A percentile compares a stretch with the other conserved stretches of the same genome.
phyloP scores from a whole-genome alignment of 2,113 vertebrate genomes.

The Trematomus loennbergii region DNA sequence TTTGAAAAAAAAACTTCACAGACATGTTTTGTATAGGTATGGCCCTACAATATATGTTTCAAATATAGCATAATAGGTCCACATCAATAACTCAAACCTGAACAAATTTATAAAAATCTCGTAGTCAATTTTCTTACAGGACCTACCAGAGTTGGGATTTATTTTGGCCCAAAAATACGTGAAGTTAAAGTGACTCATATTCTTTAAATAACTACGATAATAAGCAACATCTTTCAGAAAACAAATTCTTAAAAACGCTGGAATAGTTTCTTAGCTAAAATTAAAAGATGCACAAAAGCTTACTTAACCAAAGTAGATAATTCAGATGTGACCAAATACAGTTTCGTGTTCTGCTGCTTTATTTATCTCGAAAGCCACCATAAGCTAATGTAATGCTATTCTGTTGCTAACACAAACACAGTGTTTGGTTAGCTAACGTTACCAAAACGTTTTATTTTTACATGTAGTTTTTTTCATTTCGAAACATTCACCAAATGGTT shows the following conservation, averaged over 20 bases:
- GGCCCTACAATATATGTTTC: too few relatives aligned
- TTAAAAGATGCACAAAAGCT: not conserved
- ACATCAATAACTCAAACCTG: not conserved
- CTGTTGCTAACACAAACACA: not conserved
- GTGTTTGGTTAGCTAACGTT: not conserved
- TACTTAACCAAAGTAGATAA: not conserved
- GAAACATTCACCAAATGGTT: not conserved
- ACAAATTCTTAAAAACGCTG: not conserved
- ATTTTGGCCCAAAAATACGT: too few relatives aligned
- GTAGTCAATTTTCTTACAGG: not conserved
- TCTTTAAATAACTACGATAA: not conserved
- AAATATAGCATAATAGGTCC: too few relatives aligned
- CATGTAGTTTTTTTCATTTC: not conserved
- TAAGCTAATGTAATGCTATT: not conserved
- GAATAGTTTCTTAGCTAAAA: not conserved
- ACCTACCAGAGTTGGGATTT: not conserved
- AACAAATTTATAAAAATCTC: not conserved
- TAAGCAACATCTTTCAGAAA: not conserved
- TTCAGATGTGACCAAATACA: not conserved
- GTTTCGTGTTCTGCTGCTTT: too few relatives aligned
- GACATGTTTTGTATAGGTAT: too few relatives aligned
- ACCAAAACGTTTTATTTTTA: too few relatives aligned
- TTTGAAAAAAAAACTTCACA: too few relatives aligned
- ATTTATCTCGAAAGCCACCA: not conserved
- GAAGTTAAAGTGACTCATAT: not conserved